Conservation (phyloP, 2,797 vertebrate genomes). For the Hozukius guyotensis region DNA sequence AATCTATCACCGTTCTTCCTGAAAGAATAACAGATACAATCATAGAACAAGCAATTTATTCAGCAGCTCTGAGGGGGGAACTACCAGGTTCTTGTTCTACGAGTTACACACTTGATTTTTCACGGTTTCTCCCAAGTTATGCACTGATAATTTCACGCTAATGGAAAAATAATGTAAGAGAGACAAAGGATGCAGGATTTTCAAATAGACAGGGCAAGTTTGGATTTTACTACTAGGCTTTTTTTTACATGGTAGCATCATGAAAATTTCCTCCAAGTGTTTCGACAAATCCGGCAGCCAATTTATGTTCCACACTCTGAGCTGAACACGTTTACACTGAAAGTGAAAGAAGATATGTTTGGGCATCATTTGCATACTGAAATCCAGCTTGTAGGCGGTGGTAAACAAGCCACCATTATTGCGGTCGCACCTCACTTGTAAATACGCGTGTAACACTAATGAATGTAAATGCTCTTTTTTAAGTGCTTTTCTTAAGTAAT, state of each 20-base stretch:
- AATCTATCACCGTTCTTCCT: conserved; percentile 69
- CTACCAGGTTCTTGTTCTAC: conserved; percentile 6
- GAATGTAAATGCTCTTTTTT: too few relatives aligned
- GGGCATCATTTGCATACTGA: too few relatives aligned
- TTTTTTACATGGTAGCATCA: not conserved
- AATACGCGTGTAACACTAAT: too few relatives aligned
- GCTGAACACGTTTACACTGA: not conserved
- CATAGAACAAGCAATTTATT: conserved; percentile 53
- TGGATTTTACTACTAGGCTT: not conserved
- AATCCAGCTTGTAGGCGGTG: too few relatives aligned
- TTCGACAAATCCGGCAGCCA: not conserved
- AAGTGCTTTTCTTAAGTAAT: too few relatives aligned
- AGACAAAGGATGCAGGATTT: not conserved
- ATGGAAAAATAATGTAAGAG: conserved; percentile 1
- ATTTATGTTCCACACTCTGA: not conserved
- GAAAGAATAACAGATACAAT: conserved; percentile 63
- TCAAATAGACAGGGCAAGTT: not conserved
- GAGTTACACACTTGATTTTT: conserved; percentile 12
- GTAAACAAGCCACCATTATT: too few relatives aligned
- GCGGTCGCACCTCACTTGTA: too few relatives aligned
- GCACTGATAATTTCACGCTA: conserved; percentile 14
- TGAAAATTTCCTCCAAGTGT: not conserved
- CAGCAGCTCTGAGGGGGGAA: conserved; percentile 19
- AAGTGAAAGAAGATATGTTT: not conserved
- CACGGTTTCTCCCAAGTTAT: conserved; percentile 14